phyloP scores from a whole-genome alignment of 2,113 vertebrate genomes.

The Damaliscus lunatus region DNA sequence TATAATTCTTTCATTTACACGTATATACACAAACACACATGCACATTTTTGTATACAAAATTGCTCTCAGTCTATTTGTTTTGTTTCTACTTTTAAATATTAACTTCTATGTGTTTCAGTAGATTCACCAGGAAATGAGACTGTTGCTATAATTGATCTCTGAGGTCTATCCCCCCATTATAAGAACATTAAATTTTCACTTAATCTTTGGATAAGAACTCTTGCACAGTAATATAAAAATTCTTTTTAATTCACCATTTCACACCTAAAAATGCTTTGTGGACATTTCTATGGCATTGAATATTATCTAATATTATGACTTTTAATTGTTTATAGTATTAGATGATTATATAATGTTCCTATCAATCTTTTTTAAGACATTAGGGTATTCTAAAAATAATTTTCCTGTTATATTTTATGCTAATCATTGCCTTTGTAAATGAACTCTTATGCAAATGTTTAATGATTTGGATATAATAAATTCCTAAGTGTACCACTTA shows the following conservation, averaged over 20 bases:
- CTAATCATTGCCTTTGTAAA: neutral
- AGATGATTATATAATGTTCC: neutral
- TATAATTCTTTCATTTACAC: neutral
- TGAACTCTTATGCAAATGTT: neutral
- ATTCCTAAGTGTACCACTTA: neutral
- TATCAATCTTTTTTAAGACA: neutral
- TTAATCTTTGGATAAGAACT: neutral
- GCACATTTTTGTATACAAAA: neutral
- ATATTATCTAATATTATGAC: neutral
- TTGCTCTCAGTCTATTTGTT: neutral
- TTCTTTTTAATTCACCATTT: neutral
- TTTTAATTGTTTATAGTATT: slow-evolving; percentile 5
- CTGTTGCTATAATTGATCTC: neutral
- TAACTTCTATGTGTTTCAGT: neutral
- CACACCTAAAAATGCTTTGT: neutral
- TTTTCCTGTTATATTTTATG: slow-evolving; percentile 11
- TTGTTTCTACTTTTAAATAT: slow-evolving; percentile 14
- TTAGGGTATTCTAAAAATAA: neutral
- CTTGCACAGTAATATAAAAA: neutral
- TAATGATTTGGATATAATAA: neutral
- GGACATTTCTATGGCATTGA: neutral
- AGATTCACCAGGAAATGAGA: neutral
- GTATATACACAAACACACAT: neutral
- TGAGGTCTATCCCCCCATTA: neutral
- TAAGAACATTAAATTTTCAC: neutral